Evolutionary conservation across 2,797 vertebrate species (phyloP).

Genomic region (Mormyrus hasselquistii): DNA sequence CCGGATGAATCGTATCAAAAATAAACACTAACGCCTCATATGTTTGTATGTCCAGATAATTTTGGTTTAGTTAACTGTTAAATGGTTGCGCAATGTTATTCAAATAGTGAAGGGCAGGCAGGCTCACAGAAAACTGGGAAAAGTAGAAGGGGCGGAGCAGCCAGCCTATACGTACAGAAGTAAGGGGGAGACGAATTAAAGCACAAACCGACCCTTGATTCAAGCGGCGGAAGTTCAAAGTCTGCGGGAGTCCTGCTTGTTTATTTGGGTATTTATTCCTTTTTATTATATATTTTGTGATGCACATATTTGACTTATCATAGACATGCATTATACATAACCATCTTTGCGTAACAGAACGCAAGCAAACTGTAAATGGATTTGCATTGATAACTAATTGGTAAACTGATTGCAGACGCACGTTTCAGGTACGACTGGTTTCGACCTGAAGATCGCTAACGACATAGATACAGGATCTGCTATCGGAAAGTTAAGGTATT

Average conservation of each 20-base stretch:
- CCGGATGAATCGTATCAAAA: neutral
- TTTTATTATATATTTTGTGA: neutral
- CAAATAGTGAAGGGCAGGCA: neutral
- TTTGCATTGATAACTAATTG: neutral
- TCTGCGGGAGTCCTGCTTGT: neutral
- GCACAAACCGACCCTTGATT: neutral
- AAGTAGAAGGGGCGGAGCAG: neutral
- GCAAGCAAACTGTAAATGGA: neutral
- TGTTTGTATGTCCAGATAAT: neutral
- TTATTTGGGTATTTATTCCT: neutral
- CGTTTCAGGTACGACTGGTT: neutral
- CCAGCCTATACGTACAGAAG: neutral
- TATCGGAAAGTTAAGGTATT: neutral
- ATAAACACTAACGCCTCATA: neutral
- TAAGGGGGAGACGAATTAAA: neutral
- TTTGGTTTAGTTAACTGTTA: neutral
- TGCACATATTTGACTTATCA: neutral
- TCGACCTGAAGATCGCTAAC: neutral
- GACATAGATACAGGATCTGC: neutral
- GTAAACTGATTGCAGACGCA: neutral
- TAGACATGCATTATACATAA: neutral
- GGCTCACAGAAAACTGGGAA: neutral
- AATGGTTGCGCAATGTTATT: neutral
- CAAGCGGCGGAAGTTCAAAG: neutral
- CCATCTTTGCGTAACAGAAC: neutral